Percentiles rank a stretch among this genome's conserved stretches.
phyloP scores from a whole-genome alignment of 2,113 vertebrate genomes.

The Lycocorax pyrrhopterus region DNA sequence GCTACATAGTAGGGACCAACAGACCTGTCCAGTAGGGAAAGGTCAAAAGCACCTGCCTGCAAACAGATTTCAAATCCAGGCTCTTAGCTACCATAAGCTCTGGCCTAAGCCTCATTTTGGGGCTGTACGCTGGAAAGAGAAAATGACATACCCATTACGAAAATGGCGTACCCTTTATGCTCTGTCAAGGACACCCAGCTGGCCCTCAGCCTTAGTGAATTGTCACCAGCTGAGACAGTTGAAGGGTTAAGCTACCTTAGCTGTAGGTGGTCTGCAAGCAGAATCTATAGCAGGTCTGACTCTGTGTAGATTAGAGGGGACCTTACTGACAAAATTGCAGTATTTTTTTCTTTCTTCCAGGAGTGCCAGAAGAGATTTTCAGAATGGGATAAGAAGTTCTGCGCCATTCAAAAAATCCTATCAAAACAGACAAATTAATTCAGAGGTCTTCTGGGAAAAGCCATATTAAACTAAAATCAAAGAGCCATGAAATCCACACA shows the following conservation, averaged over 20 bases:
- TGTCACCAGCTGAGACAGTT: neutral
- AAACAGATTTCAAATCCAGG: neutral
- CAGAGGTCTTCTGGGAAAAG: neutral
- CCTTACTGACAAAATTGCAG: neutral
- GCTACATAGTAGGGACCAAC: neutral
- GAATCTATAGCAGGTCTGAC: neutral
- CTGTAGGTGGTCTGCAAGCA: neutral
- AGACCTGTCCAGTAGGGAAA: neutral
- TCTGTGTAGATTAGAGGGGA: neutral
- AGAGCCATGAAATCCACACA: neutral
- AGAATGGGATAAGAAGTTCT: neutral
- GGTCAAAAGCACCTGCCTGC: neutral
- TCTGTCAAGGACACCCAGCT: neutral
- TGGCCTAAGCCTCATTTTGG: neutral
- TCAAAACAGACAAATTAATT: neutral
- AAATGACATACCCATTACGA: accelerated
- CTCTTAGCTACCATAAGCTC: neutral
- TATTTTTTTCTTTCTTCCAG: neutral
- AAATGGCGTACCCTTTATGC: neutral
- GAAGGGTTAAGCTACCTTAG: neutral
- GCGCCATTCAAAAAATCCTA: neutral
- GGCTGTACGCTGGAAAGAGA: neutral
- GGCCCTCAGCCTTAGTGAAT: neutral
- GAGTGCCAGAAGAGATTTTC: neutral
- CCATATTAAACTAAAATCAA: neutral